Conservation (phyloP, 2,797 vertebrate genomes). For the Malurus leucopterus region DNA sequence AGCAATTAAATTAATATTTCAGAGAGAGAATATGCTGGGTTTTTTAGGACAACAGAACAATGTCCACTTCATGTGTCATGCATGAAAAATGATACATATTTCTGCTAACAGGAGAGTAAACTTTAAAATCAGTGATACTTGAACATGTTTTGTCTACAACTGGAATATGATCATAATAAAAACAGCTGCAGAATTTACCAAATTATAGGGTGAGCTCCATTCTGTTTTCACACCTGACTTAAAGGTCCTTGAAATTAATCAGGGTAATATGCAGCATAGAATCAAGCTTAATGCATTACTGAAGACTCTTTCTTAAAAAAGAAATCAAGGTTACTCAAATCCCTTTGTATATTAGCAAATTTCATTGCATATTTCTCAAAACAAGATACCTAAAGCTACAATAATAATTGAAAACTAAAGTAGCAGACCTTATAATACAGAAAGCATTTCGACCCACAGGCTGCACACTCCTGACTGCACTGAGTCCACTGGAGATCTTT, state of each 20-base stretch:
- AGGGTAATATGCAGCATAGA: background rate
- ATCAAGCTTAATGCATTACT: background rate
- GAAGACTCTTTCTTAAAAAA: background rate
- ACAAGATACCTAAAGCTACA: background rate
- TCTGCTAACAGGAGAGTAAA: background rate
- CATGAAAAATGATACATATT: background rate
- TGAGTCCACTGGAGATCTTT: constrained; percentile 74
- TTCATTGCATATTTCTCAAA: background rate
- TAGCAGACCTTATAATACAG: constrained; percentile 79
- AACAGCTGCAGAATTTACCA: background rate
- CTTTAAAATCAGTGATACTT: background rate
- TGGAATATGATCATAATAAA: background rate
- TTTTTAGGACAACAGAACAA: background rate
- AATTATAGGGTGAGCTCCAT: background rate
- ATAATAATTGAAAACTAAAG: background rate
- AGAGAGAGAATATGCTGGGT: background rate
- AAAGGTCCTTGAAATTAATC: background rate
- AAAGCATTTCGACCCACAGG: constrained; percentile 82
- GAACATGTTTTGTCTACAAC: background rate
- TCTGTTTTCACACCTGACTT: background rate
- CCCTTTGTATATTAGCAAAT: background rate
- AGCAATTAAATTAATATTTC: background rate
- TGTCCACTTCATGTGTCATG: background rate
- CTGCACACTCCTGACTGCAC: constrained; percentile 53
- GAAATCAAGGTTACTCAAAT: background rate